Conservation (phyloP, 2,113 vertebrate genomes). For the Hiodon tergisus region DNA sequence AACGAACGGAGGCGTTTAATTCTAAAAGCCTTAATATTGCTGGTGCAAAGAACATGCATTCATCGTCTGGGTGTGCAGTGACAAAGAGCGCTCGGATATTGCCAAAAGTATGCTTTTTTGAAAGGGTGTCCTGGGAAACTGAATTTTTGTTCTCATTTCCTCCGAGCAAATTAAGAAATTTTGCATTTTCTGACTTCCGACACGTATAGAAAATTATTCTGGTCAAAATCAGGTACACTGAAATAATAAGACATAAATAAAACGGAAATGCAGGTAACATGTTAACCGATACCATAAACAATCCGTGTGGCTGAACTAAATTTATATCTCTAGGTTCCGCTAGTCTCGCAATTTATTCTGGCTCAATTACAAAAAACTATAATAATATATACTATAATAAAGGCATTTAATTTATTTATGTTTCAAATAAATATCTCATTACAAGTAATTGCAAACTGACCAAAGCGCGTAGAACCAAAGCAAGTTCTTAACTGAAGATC, state of each 20-base stretch:
- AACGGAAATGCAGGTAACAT: slow-evolving; percentile 54
- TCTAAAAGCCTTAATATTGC: slow-evolving; percentile 67
- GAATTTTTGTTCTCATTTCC: neutral
- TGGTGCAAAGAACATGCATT: slow-evolving; percentile 93
- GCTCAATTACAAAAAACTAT: too few relatives aligned
- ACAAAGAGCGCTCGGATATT: slow-evolving; percentile 64
- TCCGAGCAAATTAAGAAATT: slow-evolving; percentile 7
- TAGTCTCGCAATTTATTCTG: neutral
- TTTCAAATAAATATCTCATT: too few relatives aligned
- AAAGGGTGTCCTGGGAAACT: neutral
- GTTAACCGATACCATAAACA: slow-evolving; percentile 44
- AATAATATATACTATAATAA: too few relatives aligned
- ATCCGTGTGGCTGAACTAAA: slow-evolving; percentile 49
- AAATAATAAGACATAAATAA: slow-evolving; percentile 24
- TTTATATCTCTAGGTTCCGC: slow-evolving; percentile 45
- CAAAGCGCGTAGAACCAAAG: too few relatives aligned
- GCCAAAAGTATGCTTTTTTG: neutral
- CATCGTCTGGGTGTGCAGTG: slow-evolving; percentile 93
- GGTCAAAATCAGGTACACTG: slow-evolving; percentile 44
- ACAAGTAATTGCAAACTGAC: too few relatives aligned
- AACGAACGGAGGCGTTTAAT: slow-evolving; percentile 53
- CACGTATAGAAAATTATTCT: slow-evolving; percentile 46
- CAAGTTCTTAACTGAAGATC: too few relatives aligned
- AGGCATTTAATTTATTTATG: too few relatives aligned
- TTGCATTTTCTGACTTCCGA: slow-evolving; percentile 19